phyloP scores from a whole-genome alignment of 1,140 invertebrate genomes.

The Planococcus citri region DNA sequence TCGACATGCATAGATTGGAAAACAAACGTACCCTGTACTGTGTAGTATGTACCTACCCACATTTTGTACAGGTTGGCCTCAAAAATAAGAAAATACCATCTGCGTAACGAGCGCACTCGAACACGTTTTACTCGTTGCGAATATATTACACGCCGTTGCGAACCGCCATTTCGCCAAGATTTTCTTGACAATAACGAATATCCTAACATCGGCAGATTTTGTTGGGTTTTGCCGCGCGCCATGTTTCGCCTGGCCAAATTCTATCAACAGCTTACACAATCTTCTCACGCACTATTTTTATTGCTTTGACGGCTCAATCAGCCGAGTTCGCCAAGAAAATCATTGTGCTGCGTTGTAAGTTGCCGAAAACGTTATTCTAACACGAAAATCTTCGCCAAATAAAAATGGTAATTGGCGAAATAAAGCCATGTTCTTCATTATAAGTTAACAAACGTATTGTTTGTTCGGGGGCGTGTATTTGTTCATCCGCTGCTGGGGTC shows the following conservation, averaged over 20 bases:
- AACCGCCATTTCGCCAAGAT: neutral
- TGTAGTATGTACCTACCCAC: neutral
- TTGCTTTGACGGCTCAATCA: slow-evolving; percentile 1
- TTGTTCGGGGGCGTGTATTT: neutral
- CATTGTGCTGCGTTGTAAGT: neutral
- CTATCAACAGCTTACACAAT: neutral
- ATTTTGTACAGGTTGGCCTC: neutral
- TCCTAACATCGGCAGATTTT: neutral
- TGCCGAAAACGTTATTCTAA: neutral
- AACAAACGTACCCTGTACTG: too few species aligned
- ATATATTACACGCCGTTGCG: neutral
- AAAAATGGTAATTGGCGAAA: neutral
- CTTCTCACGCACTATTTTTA: neutral
- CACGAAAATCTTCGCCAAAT: neutral
- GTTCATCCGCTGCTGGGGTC: too few species aligned
- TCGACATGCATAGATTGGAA: too few species aligned
- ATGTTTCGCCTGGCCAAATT: neutral
- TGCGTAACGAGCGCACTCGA: neutral
- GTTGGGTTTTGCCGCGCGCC: neutral
- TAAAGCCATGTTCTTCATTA: neutral
- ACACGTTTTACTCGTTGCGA: neutral
- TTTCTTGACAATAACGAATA: neutral
- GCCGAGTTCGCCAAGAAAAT: neutral
- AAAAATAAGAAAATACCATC: neutral
- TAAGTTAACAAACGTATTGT: neutral